These are phyloP conservation scores for Corythornis cristatus DNA, from an alignment of 2,113 vertebrate genomes.

Conservation along the genomic window DNA sequence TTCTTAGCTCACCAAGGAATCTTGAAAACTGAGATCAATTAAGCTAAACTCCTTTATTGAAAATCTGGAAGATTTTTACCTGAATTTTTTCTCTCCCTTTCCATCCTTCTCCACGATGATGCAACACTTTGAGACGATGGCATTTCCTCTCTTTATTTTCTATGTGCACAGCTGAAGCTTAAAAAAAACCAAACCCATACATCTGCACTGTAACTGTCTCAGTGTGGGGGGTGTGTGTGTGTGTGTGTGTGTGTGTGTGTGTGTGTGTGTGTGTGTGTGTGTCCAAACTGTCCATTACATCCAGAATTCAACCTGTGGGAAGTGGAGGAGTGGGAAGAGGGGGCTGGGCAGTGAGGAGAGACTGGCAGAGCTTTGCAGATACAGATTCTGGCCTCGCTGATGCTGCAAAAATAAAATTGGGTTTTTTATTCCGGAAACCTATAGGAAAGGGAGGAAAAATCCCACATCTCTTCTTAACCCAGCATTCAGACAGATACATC, in stretches of 20 bases:
- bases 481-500: neutral
- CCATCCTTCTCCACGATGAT: neutral
- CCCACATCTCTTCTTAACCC: neutral
- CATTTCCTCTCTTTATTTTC: neutral
- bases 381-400: neutral
- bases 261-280: neutral
- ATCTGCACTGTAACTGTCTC: neutral
- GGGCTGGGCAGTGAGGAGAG: neutral
- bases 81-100: neutral
- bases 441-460: neutral
- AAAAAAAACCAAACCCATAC: neutral
- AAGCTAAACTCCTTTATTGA: neutral
- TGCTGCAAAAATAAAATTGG: constrained; percentile 17
- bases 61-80: neutral
- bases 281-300: neutral
- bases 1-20: neutral
- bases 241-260: neutral
- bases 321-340: neutral
- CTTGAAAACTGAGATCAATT: neutral
- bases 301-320: neutral
- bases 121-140: neutral
- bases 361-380: neutral
- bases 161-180: neutral
- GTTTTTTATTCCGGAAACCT: neutral
- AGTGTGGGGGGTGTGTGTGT: neutral